A percentile compares a stretch with the other conserved stretches of the same genome.
These are phyloP conservation scores for Periophthalmus magnuspinnatus DNA, from an alignment of 2,797 vertebrate genomes.

Conservation along the genomic window DNA sequence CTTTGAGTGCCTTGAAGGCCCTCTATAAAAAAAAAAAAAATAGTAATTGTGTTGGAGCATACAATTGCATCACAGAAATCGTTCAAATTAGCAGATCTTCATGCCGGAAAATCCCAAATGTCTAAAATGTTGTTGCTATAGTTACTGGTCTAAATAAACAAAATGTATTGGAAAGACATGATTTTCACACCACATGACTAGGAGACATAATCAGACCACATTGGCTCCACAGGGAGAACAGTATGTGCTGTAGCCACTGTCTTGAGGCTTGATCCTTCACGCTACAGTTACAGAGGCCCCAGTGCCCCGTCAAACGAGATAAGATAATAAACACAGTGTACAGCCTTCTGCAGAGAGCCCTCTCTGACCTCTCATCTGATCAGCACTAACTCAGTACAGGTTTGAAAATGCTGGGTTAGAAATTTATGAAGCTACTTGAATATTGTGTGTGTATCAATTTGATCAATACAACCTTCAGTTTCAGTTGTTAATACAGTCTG, in stretches of 20 bases:
- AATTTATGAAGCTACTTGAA: background rate
- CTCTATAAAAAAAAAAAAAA: too few relatives aligned
- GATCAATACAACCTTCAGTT: too few relatives aligned
- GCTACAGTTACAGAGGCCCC: slow-evolving; percentile 6
- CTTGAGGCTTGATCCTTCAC: slow-evolving; percentile 26
- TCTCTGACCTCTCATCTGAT: slow-evolving; percentile 10
- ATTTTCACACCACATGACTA: background rate
- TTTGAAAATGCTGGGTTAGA: slow-evolving; percentile 4
- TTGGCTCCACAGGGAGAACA: slow-evolving; percentile 10
- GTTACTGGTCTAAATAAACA: background rate
- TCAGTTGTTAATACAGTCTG: too few relatives aligned
- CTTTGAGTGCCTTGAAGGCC: too few relatives aligned
- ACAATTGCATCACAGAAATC: too few relatives aligned
- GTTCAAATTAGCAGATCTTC: too few relatives aligned
- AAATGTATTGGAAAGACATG: background rate
- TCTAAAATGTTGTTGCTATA: too few relatives aligned
- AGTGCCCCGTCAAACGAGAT: slow-evolving; percentile 18
- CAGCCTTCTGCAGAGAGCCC: background rate
- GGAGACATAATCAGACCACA: background rate
- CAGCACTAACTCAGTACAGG: background rate
- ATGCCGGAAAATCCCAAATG: too few relatives aligned
- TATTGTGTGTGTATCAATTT: too few relatives aligned
- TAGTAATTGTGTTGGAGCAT: too few relatives aligned
- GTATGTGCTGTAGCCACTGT: slow-evolving; percentile 4
- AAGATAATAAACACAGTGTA: slow-evolving; percentile 34